Evolutionary conservation across 2,888 invertebrate species (phyloP).

Genomic region (Pachydiplax longipennis): DNA sequence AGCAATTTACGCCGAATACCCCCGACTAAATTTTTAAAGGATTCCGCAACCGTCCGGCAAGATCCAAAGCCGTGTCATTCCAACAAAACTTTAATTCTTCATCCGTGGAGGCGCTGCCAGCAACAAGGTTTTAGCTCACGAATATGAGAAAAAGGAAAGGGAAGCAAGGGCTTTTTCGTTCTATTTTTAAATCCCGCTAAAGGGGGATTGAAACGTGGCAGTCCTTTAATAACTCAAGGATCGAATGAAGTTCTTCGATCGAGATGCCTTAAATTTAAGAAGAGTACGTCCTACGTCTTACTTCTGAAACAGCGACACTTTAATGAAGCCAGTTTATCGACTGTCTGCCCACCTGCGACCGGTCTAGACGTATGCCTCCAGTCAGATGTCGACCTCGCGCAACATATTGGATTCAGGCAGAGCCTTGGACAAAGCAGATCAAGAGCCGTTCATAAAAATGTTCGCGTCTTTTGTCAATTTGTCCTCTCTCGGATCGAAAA

Average conservation of each 20-base stretch:
- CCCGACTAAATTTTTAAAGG: no score
- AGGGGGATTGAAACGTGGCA: neutral
- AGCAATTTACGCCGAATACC: no score
- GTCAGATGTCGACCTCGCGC: neutral
- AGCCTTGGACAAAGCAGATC: neutral
- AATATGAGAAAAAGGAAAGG: neutral
- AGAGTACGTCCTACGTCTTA: neutral
- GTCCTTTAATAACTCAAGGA: neutral
- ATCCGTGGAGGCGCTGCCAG: neutral
- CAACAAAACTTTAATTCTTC: no score
- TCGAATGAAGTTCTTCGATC: neutral
- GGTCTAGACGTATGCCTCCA: neutral
- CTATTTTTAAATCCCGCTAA: no score
- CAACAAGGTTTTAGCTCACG: neutral
- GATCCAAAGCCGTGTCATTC: no score
- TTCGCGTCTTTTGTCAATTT: neutral
- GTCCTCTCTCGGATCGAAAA: neutral
- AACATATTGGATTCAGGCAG: neutral
- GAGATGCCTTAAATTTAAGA: neutral
- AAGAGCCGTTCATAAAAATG: neutral
- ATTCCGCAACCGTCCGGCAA: no score
- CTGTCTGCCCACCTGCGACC: neutral
- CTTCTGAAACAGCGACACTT: neutral
- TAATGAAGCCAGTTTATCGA: neutral
- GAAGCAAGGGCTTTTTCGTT: no score